Base-by-base conservation (phyloP, 2,797 vertebrate genomes). In the Percopsis omiscomaycus region DNA sequence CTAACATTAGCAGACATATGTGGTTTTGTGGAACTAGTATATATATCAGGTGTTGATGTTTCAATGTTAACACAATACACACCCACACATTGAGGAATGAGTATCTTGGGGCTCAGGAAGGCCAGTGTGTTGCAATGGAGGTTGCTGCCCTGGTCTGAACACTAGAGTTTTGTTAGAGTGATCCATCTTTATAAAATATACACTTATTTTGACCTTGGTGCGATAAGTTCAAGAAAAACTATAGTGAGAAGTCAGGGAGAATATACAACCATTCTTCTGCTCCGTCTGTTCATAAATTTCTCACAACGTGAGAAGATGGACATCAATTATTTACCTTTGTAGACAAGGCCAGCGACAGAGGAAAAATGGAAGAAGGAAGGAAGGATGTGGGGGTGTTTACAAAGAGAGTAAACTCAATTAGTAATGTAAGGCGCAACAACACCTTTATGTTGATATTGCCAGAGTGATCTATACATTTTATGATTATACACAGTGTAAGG, bases 131-230 rank as follows among this genome's bases (percentile, higher is more conserved):
- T 76, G 74, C 77, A 73, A 68, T 73, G 49, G 64, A 75, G 69
- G 73, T 61, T 28, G 55, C 69, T 55, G 70, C 59, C 68, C 68
- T 69, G 68, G 48, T 69, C 77, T 75, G 71, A 87, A 87, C 68
- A 68, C 52, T 2, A 69, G 66, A 74, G 66, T 77, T 88, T 74
- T 77, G 69, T 74, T 60, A 14, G 56, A 75, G 84, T 49, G 45
- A 90, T 91, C 81, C 74, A 75, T 91, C 88, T 91, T 86, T 85
- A 85, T 88, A 88, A 89, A 87, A 89, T 87, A 88, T 86, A 85
- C 71, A 80, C 82, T 85, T 83, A 79, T 86, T 88, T 76, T 92
- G 90, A 90, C 92, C 91, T 92, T 92, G 90, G 79, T 73, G 69
- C 30, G 58, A 90, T 89, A 87, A 87, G 83, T 88, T 78, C n/a